Conservation (phyloP, 2,797 vertebrate species). For the Parambassis ranga region DNA sequence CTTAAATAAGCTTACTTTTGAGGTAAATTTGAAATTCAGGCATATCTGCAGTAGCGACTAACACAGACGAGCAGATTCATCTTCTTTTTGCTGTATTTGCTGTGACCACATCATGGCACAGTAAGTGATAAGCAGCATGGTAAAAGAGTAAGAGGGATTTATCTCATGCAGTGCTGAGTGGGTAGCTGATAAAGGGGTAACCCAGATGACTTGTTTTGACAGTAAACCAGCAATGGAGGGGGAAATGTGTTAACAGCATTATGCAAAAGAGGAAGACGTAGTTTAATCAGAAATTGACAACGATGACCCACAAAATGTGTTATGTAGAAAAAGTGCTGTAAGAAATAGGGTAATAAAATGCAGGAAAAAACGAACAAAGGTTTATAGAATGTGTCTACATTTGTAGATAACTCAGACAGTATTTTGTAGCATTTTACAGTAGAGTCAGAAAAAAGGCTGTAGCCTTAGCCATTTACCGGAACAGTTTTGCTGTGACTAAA, state of each 20-base stretch:
- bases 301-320: conserved; percentile 40
- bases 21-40: conserved; percentile 59
- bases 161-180: conserved; percentile 72
- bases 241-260: conserved; percentile 40
- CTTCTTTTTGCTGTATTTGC: conserved; percentile 68
- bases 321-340: neutral
- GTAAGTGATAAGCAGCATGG: conserved; percentile 70
- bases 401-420: neutral
- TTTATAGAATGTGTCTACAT: neutral
- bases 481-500: too few species aligned
- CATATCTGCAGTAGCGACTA: conserved; percentile 55
- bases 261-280: conserved; percentile 40
- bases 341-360: neutral
- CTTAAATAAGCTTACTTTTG: conserved; percentile 50
- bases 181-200: conserved; percentile 63
- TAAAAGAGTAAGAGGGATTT: conserved; percentile 66
- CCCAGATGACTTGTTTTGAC: conserved; percentile 72
- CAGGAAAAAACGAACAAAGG: neutral
- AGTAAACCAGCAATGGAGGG: conserved; percentile 46
- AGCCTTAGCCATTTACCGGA: too few species aligned
- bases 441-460: too few species aligned
- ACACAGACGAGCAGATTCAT: conserved; percentile 61
- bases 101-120: conserved; percentile 70
- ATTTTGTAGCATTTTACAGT: too few species aligned
- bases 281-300: conserved; percentile 48